Percentiles rank a stretch among this genome's conserved stretches.
Evolutionary conservation across 2,888 invertebrate species (phyloP).

Genomic region (Rhingia campestris): DNA sequence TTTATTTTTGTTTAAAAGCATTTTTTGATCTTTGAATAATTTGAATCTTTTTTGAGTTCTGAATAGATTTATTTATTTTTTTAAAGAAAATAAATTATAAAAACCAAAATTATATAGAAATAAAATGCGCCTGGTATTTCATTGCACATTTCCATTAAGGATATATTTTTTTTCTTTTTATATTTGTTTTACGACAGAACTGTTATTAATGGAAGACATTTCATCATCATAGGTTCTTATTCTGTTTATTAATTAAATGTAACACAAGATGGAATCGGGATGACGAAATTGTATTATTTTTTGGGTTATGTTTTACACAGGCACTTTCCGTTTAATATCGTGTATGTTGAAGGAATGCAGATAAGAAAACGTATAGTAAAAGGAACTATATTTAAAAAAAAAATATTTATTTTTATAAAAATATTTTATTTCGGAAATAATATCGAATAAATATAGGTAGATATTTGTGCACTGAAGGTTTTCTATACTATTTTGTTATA

Average conservation of each 20-base stretch:
- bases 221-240: conserved; percentile 42
- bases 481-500: conserved; percentile 14
- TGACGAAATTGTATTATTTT: conserved; percentile 46
- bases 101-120: neutral
- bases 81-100: conserved; percentile 16
- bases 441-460: conserved; percentile 20
- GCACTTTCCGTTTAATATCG: conserved; percentile 35
- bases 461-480: conserved; percentile 57
- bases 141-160: conserved; percentile 71
- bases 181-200: conserved; percentile 6
- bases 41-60: conserved; percentile 23
- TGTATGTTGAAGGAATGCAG: conserved; percentile 4
- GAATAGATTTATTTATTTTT: neutral
- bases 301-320: conserved; percentile 23
- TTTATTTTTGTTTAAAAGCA: conserved; percentile 13
- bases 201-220: conserved; percentile 60
- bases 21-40: conserved; percentile 43
- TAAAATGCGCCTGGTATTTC: conserved; percentile 54
- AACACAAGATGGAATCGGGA: conserved; percentile 29
- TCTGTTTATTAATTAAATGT: conserved; percentile 2
- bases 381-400: conserved; percentile 20
- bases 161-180: conserved; percentile 32
- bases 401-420: neutral
- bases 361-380: conserved; percentile 11
- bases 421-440: conserved; percentile 18